These are phyloP conservation scores for Thymelicus acteon DNA, from an alignment of 2,888 invertebrate species.

Conservation along the genomic window DNA sequence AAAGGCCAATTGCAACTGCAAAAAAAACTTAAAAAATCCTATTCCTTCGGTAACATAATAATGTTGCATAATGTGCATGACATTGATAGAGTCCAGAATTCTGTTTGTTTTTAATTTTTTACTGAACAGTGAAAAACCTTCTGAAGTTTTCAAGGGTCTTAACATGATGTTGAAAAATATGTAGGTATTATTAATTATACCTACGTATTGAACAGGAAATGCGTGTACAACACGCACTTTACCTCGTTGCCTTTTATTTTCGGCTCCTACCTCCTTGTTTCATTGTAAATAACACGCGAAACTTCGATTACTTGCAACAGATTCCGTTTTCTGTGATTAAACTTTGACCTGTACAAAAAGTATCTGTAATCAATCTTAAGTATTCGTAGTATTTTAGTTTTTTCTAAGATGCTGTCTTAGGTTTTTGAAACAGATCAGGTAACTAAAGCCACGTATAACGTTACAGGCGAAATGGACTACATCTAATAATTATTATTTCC, in stretches of 20 bases:
- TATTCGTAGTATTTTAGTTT: not conserved
- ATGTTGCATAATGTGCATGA: too few species aligned
- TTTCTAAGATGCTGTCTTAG: too few species aligned
- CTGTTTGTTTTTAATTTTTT: too few species aligned
- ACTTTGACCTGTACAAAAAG: not conserved
- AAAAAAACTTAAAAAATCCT: too few species aligned
- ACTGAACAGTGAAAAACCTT: too few species aligned
- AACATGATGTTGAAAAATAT: not conserved
- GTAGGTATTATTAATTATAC: not conserved
- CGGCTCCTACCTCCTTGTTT: not conserved
- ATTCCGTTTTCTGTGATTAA: conserved; percentile 4
- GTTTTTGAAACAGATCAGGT: too few species aligned
- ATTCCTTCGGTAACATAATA: too few species aligned
- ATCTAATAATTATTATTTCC: too few species aligned
- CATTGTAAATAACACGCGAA: conserved; percentile 10
- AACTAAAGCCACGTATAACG: too few species aligned
- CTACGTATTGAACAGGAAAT: not conserved
- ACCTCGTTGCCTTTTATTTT: conserved; percentile 12
- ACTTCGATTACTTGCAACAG: conserved; percentile 10
- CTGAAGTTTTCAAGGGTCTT: not conserved
- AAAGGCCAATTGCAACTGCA: too few species aligned
- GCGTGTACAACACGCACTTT: conserved; percentile 1
- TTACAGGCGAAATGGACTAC: too few species aligned
- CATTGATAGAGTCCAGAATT: too few species aligned
- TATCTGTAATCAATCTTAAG: not conserved